Evolutionary conservation across 2,797 vertebrate species (phyloP), one percentile per base, ranked within the genome.

Genomic region (Sebastes reedi): DNA sequence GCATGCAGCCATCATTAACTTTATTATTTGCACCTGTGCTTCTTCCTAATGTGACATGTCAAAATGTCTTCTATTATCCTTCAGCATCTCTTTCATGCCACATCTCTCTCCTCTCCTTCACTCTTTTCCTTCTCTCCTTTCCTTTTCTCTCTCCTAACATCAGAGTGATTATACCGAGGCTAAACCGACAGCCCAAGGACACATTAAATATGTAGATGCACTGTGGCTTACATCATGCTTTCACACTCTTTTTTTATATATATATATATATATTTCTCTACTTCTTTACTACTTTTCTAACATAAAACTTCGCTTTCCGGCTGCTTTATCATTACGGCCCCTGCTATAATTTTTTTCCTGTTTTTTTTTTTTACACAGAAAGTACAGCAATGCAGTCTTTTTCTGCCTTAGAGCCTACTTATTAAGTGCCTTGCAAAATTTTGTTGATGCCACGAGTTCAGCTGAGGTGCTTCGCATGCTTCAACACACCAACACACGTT

Each of bases 161-260:
- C 67, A 81, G 55, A 66, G 65, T 60, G 67, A 87, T 84, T 56
- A 75, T 64, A 67, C 56, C 7, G 68, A 85, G 39, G 83, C 84
- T 89, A 87, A 89, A 85, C 39, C 8, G 56, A 80, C 83, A 87
- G 73, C 88, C 67, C 18, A 13, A 32, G 64, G 81, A 32, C 39
- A 64, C 68, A 90, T 93, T 79, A 92, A 92, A 88, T 82, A 90
- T 90, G 82, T 12, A 86, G 71, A 80, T 52, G 67, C n/a, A 24
- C 81, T 72, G 69, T 76, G 75, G 70, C 75, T 29, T 60, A 70
- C 85, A 77, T 72, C 9, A 1, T 64, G 25, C 72, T 71, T 80
- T 80, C 60, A 65, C 30, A 24, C 67, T 64, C 4, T 67, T 55
- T 71, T 69, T 65, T 14, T 6, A 6, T 36, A 13, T 13, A 42